Percentiles rank a stretch among this genome's conserved stretches.
phyloP scores from a whole-genome alignment of 2,113 vertebrate species.

The Cephalopterus ornatus region DNA sequence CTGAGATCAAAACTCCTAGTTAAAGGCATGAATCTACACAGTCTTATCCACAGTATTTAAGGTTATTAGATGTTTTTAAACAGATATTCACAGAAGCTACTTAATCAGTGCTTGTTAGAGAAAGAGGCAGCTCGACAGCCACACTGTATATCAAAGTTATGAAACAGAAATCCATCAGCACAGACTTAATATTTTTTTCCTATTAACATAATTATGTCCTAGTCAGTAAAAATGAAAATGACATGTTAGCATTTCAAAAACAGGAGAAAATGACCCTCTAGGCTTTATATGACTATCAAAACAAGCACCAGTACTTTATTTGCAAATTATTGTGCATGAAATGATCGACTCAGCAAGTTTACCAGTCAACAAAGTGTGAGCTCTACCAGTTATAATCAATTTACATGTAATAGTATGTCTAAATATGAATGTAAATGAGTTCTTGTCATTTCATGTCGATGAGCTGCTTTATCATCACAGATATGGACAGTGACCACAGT shows the following conservation, averaged over 20 bases:
- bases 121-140: neutral
- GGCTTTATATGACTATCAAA: conserved; percentile 40
- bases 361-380: neutral
- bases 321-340: conserved; percentile 28
- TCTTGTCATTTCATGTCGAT: conserved; percentile 23
- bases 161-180: neutral
- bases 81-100: neutral
- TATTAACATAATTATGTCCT: conserved; percentile 58
- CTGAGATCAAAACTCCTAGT: neutral
- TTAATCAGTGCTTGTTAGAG: neutral
- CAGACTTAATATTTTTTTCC: neutral
- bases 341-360: neutral
- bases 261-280: neutral
- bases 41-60: neutral
- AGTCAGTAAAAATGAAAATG: conserved; percentile 42
- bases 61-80: neutral
- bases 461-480: neutral
- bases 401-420: conserved; percentile 57
- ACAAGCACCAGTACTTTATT: conserved; percentile 14
- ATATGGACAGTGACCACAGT: neutral
- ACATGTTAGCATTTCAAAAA: conserved; percentile 28
- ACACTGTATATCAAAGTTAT: neutral
- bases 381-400: neutral
- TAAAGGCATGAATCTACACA: neutral
- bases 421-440: conserved; percentile 27